phyloP scores from a whole-genome alignment of 1,140 invertebrate genomes.

The Dendrolimus kikuchii region DNA sequence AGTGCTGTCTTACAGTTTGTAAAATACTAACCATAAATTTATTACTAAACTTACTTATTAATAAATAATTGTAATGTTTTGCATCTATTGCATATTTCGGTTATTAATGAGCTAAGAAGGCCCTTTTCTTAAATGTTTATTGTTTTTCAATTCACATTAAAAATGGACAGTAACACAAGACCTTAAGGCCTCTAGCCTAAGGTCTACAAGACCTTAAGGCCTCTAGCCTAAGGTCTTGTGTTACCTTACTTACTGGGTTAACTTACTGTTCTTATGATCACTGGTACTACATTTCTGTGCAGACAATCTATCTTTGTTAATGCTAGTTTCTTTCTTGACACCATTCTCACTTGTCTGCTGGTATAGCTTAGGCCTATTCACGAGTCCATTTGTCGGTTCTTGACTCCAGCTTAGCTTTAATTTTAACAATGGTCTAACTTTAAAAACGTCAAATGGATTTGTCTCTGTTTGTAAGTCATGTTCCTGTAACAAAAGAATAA shows the following conservation, averaged over 20 bases:
- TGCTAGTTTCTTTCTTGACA: slow-evolving; percentile 42
- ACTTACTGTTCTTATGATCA: slow-evolving; percentile 53
- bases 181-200: too few relatives aligned
- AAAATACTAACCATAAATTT: too few relatives aligned
- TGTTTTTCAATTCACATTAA: too few relatives aligned
- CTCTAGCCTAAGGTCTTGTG: too few relatives aligned
- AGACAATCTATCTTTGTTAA: slow-evolving; percentile 41
- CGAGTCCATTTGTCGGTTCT: slow-evolving; percentile 78
- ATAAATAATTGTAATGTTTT: too few relatives aligned
- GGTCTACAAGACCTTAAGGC: too few relatives aligned
- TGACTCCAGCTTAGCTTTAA: slow-evolving; percentile 88
- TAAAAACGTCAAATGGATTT: slow-evolving; percentile 80
- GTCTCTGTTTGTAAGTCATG: slow-evolving; percentile 54
- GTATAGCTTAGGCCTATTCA: slow-evolving; percentile 77
- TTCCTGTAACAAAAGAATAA: slow-evolving; percentile 42
- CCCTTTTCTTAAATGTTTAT: too few relatives aligned
- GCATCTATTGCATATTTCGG: too few relatives aligned
- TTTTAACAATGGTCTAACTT: slow-evolving; percentile 85
- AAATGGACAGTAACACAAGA: too few relatives aligned
- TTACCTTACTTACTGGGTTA: slow-evolving; percentile 6
- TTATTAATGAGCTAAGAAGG: too few relatives aligned
- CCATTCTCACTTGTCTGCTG: slow-evolving; percentile 53
- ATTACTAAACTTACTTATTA: too few relatives aligned
- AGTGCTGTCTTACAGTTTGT: too few relatives aligned
- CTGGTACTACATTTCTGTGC: slow-evolving; percentile 32